Evolutionary conservation across 2,888 invertebrate genomes (phyloP).

Genomic region (Zygothrica quintamaculata): DNA sequence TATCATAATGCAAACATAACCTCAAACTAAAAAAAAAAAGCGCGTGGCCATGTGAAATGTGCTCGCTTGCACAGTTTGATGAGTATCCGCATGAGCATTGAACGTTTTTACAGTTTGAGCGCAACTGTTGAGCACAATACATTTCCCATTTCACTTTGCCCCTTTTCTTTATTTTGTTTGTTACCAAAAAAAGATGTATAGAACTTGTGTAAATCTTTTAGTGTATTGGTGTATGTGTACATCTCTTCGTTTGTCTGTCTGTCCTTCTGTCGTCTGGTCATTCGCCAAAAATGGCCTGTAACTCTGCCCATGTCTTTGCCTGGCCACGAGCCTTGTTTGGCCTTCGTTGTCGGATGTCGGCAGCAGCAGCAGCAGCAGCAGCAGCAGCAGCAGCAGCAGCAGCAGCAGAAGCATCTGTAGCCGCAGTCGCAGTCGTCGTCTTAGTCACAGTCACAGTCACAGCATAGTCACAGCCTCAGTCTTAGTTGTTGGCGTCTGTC

Average conservation of each 20-base stretch:
- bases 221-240: not conserved
- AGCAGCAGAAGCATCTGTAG: constrained; percentile 24
- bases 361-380: constrained; percentile 4
- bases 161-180: too few relatives aligned
- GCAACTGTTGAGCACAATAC: constrained; percentile 18
- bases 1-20: constrained; percentile 20
- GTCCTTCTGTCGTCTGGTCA: constrained; percentile 39
- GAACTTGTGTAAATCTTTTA: not conserved
- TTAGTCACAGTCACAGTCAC: constrained; percentile 22
- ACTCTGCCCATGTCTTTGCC: constrained; percentile 27
- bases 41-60: not conserved
- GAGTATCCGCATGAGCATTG: not conserved
- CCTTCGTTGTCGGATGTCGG: constrained; percentile 41
- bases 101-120: constrained; percentile 10
- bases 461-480: too few relatives aligned
- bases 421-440: constrained; percentile 24
- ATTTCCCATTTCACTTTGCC: constrained; percentile 7
- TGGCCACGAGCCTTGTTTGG: constrained; percentile 36
- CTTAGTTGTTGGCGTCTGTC: too few relatives aligned
- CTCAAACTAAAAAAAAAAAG: constrained; percentile 20
- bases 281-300: constrained; percentile 26
- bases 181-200: too few relatives aligned
- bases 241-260: constrained; percentile 38
- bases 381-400: constrained; percentile 10
- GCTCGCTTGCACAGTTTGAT: constrained; percentile 19